Evolutionary conservation across 2,888 invertebrate species (phyloP).

Genomic region (Diloba caeruleocephala): DNA sequence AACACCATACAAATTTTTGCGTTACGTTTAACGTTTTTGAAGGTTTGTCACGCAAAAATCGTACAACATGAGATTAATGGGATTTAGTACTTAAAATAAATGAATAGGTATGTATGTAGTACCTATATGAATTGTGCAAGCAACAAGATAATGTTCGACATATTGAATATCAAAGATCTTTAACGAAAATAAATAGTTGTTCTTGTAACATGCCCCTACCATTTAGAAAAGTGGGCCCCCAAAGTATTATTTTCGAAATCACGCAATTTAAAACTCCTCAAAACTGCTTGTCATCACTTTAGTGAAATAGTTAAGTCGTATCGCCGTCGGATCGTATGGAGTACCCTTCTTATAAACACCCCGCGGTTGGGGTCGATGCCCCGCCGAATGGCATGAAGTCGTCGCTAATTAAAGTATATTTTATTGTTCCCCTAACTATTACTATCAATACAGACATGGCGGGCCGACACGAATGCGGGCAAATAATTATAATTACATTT

Average conservation of each 20-base stretch:
- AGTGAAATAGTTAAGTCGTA: slow-evolving; percentile 40
- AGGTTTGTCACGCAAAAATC: too few relatives aligned
- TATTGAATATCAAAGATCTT: too few relatives aligned
- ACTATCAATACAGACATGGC: slow-evolving; percentile 78
- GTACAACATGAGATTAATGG: too few relatives aligned
- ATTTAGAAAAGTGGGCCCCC: slow-evolving; percentile 21
- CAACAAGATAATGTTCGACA: too few relatives aligned
- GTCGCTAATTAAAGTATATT: slow-evolving; percentile 86
- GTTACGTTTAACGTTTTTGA: too few relatives aligned
- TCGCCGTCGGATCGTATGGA: slow-evolving; percentile 52
- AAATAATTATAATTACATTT: slow-evolving; percentile 87
- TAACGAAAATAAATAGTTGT: slow-evolving; percentile 23
- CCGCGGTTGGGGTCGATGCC: slow-evolving; percentile 57
- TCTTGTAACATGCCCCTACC: slow-evolving; percentile 21
- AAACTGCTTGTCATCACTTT: slow-evolving; percentile 44
- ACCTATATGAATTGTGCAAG: too few relatives aligned
- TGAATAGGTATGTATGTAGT: too few relatives aligned
- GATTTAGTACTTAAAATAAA: too few relatives aligned
- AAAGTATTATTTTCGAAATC: slow-evolving; percentile 42
- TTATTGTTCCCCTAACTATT: slow-evolving; percentile 86
- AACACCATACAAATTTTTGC: too few relatives aligned
- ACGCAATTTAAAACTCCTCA: slow-evolving; percentile 33
- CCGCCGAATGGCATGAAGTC: slow-evolving; percentile 62
- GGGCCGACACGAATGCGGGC: slow-evolving; percentile 83
- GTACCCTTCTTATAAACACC: slow-evolving; percentile 52